phyloP scores from a whole-genome alignment of 2,888 invertebrate species.

The Cataglyphis livida region DNA sequence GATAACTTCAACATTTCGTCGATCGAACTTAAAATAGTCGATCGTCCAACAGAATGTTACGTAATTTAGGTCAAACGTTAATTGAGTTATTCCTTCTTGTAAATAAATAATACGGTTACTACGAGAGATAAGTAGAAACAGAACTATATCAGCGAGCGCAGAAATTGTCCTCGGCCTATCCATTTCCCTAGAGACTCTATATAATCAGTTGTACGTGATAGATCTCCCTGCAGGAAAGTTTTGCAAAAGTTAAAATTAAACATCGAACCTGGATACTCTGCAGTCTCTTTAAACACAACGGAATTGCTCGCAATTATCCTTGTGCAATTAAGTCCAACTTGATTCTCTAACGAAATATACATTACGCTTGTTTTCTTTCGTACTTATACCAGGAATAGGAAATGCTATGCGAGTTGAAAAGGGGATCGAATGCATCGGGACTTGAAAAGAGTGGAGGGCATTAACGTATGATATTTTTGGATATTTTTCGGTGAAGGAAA shows the following conservation, averaged over 20 bases:
- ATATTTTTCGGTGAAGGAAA: not conserved
- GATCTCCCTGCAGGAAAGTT: slow-evolving; percentile 16
- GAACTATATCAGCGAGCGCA: not conserved
- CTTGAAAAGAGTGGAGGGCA: not conserved
- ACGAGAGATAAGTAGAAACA: slow-evolving; percentile 15
- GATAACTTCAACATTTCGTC: not conserved
- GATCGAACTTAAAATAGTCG: not conserved
- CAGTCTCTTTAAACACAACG: slow-evolving; percentile 37
- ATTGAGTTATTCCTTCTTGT: not conserved
- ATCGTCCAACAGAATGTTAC: not conserved
- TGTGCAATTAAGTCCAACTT: slow-evolving; percentile 21
- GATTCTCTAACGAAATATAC: not conserved
- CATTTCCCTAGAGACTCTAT: not conserved
- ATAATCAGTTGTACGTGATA: slow-evolving; percentile 18
- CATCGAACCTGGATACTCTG: slow-evolving; percentile 27
- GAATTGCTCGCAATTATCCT: slow-evolving; percentile 8
- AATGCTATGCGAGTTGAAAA: not conserved
- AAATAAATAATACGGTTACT: not conserved
- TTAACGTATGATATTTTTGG: not conserved
- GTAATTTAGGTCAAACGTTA: not conserved
- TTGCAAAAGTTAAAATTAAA: slow-evolving; percentile 49
- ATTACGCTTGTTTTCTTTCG: not conserved
- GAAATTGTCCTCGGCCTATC: slow-evolving; percentile 43
- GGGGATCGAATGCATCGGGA: not conserved
- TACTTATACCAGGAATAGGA: not conserved